Conservation (phyloP, 2,888 invertebrate genomes). For the Leptura quadrifasciata region DNA sequence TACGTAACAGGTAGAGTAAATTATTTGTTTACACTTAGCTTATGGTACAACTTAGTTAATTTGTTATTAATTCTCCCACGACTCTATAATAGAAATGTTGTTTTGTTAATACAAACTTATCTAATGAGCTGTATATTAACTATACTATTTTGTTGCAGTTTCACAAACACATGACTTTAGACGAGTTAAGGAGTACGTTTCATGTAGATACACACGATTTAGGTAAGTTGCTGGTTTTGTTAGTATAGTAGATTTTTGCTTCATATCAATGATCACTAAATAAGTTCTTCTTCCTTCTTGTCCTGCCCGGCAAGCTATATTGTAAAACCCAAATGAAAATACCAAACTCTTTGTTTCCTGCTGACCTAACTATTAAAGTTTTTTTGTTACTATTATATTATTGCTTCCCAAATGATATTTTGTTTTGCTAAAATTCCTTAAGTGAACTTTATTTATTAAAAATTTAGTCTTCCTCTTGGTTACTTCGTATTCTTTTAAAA, state of each 20-base stretch:
- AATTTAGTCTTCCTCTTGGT: too few relatives aligned
- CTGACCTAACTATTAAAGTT: too few relatives aligned
- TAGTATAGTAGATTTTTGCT: background rate
- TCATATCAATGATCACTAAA: too few relatives aligned
- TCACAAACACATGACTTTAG: conserved; percentile 91
- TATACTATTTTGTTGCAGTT: conserved; percentile 81
- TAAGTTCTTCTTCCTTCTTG: background rate
- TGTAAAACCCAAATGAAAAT: background rate
- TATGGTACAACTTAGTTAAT: background rate
- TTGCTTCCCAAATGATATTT: too few relatives aligned
- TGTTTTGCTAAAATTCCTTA: too few relatives aligned
- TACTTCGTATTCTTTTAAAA: too few relatives aligned
- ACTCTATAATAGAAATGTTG: background rate
- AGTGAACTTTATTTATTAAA: too few relatives aligned
- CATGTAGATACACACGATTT: conserved; percentile 86
- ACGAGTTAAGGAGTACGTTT: conserved; percentile 88
- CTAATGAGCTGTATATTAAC: background rate
- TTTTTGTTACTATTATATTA: too few relatives aligned
- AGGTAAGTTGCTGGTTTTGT: conserved; percentile 70
- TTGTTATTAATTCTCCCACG: background rate
- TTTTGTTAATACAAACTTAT: background rate
- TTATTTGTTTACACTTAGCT: too few relatives aligned
- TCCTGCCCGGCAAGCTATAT: background rate
- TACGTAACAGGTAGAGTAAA: background rate
- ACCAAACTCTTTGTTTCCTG: conserved; percentile 3